These are phyloP conservation scores for Zaprionus davidi DNA, from an alignment of 1,140 invertebrate genomes.

Conservation along the genomic window DNA sequence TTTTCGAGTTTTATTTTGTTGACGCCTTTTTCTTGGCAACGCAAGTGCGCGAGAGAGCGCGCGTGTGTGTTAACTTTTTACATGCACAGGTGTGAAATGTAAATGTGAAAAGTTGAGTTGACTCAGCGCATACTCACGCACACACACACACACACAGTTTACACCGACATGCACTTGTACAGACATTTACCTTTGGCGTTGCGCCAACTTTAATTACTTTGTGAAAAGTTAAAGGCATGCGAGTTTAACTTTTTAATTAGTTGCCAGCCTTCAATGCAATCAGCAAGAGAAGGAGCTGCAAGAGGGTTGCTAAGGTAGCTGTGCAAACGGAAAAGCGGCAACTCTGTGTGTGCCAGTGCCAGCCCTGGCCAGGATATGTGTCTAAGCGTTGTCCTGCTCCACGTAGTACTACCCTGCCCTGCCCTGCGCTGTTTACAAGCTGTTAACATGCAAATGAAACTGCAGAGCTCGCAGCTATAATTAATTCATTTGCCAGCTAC, in stretches of 20 bases:
- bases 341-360: conserved; percentile 13
- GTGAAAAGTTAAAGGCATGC: conserved; percentile 77
- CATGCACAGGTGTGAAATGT: conserved; percentile 75
- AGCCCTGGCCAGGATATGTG: conserved; percentile 1
- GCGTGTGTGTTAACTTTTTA: conserved; percentile 73
- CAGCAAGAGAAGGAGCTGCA: conserved; percentile 26
- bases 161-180: conserved; percentile 25
- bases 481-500: conserved; percentile 46
- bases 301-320: neutral
- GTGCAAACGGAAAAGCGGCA: conserved; percentile 20
- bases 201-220: conserved; percentile 81
- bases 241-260: conserved; percentile 81
- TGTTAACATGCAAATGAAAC: conserved; percentile 76
- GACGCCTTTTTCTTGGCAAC: conserved; percentile 58
- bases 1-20: conserved; percentile 38
- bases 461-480: conserved; percentile 52
- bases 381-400: conserved; percentile 40
- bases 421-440: conserved; percentile 49
- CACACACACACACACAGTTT: neutral
- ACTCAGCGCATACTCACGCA: conserved; percentile 29
- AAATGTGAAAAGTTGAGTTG: conserved; percentile 68
- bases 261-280: conserved; percentile 76
- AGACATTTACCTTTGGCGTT: conserved; percentile 52
- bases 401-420: neutral
- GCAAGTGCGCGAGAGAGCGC: neutral